Conservation (phyloP, 2,797 vertebrate species). For the Gorsachius magnificus region DNA sequence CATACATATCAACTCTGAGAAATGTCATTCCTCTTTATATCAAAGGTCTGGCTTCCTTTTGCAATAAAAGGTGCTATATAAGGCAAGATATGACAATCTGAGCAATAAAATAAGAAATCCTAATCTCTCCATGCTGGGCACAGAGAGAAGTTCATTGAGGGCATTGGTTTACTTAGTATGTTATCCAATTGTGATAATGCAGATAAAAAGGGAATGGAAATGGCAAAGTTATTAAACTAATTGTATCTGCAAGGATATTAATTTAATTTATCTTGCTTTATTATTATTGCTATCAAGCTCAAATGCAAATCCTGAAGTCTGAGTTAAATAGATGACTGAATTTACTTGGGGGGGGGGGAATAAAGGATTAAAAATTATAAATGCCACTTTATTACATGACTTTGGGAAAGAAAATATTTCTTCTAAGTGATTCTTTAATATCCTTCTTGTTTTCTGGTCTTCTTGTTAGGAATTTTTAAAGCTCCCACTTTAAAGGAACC, state of each 20-base stretch:
- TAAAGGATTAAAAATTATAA: conserved; percentile 27
- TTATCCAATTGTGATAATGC: conserved; percentile 21
- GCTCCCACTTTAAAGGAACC: neutral
- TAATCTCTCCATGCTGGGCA: conserved; percentile 10
- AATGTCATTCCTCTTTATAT: neutral
- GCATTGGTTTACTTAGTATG: neutral
- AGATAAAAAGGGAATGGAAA: conserved; percentile 40
- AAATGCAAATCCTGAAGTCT: conserved; percentile 55
- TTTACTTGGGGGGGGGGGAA: conserved; percentile 10
- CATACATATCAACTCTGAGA: neutral
- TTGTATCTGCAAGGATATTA: conserved; percentile 44
- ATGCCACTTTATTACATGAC: neutral
- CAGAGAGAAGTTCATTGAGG: conserved; percentile 23
- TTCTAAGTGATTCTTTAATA: conserved; percentile 3
- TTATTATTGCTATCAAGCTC: conserved; percentile 44
- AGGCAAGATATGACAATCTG: conserved; percentile 2
- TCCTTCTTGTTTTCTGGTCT: conserved; percentile 2
- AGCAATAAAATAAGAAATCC: conserved; percentile 49
- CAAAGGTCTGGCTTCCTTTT: neutral
- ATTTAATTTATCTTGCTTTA: conserved; percentile 60
- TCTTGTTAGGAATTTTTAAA: neutral
- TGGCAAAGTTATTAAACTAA: conserved; percentile 60
- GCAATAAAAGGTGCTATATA: conserved; percentile 4
- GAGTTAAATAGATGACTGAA: conserved; percentile 42
- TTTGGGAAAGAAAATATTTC: conserved; percentile 8